Conservation (phyloP, 1,140 invertebrate genomes). For the Rhagoletis zephyria region DNA sequence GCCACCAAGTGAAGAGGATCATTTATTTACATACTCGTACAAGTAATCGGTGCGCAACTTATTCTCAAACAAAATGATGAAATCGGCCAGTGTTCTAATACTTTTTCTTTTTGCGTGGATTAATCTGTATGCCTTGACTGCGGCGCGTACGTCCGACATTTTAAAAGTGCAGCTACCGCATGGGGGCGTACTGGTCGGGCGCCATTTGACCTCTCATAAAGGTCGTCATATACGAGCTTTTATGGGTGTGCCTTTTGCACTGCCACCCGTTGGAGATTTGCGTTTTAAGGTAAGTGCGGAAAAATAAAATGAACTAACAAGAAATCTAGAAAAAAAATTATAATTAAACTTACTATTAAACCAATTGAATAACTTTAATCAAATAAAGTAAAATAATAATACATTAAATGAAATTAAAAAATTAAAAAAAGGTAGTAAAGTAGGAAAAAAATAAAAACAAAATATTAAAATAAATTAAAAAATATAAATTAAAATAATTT, state of each 20-base stretch:
- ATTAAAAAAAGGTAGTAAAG: too few species aligned
- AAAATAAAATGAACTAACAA: too few species aligned
- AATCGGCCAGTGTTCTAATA: background rate
- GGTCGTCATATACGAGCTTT: slow-evolving; percentile 74
- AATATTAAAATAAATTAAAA: too few species aligned
- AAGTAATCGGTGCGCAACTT: too few species aligned
- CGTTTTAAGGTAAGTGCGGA: slow-evolving; percentile 77
- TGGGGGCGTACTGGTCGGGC: slow-evolving; percentile 73
- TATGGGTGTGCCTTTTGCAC: slow-evolving; percentile 73
- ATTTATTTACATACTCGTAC: background rate
- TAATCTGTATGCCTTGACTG: background rate
- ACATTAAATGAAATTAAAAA: too few species aligned
- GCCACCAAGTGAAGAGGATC: background rate
- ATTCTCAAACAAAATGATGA: background rate
- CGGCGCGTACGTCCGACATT: slow-evolving; percentile 63
- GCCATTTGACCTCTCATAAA: slow-evolving; percentile 73
- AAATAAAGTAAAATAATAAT: too few species aligned
- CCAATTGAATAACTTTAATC: too few species aligned
- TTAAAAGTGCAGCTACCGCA: slow-evolving; percentile 66
- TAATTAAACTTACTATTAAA: too few species aligned
- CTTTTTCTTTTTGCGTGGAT: background rate
- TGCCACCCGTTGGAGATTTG: slow-evolving; percentile 78
- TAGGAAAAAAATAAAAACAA: too few species aligned
- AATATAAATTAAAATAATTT: too few species aligned
- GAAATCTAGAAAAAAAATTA: too few species aligned